Percentiles rank a stretch among this genome's conserved stretches.
Evolutionary conservation across 2,113 vertebrate species (phyloP).

Genomic region (Phalacrocorax aristotelis): DNA sequence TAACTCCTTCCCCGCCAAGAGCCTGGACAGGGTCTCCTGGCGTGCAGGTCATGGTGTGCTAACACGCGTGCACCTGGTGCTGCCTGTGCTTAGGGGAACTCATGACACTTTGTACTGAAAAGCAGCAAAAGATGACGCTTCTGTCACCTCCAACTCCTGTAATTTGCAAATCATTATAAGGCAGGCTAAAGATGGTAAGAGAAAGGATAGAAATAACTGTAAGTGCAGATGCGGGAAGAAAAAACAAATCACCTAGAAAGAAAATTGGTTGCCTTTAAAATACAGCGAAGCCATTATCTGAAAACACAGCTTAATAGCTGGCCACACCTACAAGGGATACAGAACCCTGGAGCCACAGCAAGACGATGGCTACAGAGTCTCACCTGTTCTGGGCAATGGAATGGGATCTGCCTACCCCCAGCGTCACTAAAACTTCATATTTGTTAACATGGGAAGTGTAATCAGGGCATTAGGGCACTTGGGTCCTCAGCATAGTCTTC

Average conservation of each 20-base stretch:
- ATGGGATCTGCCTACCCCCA: not conserved
- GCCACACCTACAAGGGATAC: no score
- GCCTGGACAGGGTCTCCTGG: not conserved
- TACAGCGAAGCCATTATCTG: not conserved
- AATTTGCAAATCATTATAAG: not conserved
- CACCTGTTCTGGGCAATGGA: not conserved
- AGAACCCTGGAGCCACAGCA: not conserved
- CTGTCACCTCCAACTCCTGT: not conserved
- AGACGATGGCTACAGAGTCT: not conserved
- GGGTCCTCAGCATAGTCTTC: not conserved
- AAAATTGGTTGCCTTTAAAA: not conserved
- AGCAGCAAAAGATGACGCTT: not conserved
- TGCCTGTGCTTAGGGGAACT: not conserved
- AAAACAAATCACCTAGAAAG: not conserved
- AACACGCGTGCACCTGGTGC: rapidly evolving
- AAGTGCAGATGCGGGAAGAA: not conserved
- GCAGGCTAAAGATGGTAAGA: not conserved
- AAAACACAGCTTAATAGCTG: not conserved
- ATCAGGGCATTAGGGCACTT: not conserved
- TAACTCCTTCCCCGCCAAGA: not conserved
- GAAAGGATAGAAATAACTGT: not conserved
- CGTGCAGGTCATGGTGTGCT: not conserved
- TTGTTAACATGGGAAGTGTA: not conserved
- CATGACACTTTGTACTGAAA: not conserved
- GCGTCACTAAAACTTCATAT: not conserved